Evolutionary conservation across 2,888 invertebrate genomes (phyloP).

Genomic region (Plebejus anna): DNA sequence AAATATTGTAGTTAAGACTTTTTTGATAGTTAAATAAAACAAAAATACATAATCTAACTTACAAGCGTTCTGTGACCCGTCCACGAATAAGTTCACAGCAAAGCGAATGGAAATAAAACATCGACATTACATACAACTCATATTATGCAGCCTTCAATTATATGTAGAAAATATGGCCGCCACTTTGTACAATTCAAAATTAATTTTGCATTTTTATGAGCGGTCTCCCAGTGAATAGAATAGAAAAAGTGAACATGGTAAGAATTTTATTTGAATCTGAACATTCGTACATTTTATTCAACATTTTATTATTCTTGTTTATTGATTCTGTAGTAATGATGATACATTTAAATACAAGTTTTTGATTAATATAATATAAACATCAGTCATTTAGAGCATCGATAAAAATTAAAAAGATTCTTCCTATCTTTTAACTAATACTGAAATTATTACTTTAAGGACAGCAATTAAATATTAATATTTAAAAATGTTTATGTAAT

Average conservation of each 20-base stretch:
- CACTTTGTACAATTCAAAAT: conserved; percentile 52
- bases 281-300: conserved; percentile 7
- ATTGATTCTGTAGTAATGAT: background rate
- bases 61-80: conserved; percentile 36
- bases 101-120: conserved; percentile 54
- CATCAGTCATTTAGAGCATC: too few relatives aligned
- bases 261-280: conserved; percentile 37
- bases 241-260: conserved; percentile 40
- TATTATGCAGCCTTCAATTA: conserved; percentile 53
- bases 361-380: too few relatives aligned
- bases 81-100: conserved; percentile 50
- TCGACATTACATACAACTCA: conserved; percentile 50
- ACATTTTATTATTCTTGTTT: background rate
- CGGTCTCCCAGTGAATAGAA: conserved; percentile 43
- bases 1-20: background rate
- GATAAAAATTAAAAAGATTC: too few relatives aligned
- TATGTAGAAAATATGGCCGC: conserved; percentile 49
- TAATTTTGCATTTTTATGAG: conserved; percentile 57
- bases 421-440: too few relatives aligned
- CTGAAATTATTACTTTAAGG: background rate
- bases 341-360: background rate
- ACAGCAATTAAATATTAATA: background rate
- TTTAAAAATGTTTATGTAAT: background rate
- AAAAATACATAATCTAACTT: conserved; percentile 29
- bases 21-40: background rate